A percentile compares a stretch with the other conserved stretches of the same genome.
Conservation (phyloP, 2,797 vertebrate species). For the Pagetopsis macropterus region DNA sequence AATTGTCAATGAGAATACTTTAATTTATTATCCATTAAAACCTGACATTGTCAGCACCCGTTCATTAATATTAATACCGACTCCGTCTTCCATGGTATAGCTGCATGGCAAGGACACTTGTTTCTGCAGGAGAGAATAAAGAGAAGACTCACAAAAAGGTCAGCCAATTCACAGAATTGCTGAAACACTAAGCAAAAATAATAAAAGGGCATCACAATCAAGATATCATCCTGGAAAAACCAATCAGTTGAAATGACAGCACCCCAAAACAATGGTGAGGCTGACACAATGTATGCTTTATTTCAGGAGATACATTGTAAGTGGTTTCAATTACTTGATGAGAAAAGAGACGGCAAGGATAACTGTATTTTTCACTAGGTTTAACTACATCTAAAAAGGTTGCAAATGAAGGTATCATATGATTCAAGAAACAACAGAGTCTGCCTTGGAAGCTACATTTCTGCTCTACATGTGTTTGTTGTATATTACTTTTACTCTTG, state of each 20-base stretch:
- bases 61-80: slow-evolving; percentile 84
- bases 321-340: slow-evolving; percentile 21
- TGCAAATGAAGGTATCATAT: slow-evolving; percentile 5
- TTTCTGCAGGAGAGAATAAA: slow-evolving; percentile 64
- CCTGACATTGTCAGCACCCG: slow-evolving; percentile 71
- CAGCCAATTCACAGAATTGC: slow-evolving; percentile 79
- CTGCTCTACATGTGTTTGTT: slow-evolving; percentile 11
- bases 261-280: slow-evolving; percentile 55
- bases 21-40: slow-evolving; percentile 80
- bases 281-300: slow-evolving; percentile 60
- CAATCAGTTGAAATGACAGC: slow-evolving; percentile 73
- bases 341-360: slow-evolving; percentile 25
- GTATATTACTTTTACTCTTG: slow-evolving; percentile 19
- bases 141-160: slow-evolving; percentile 77
- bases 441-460: slow-evolving; percentile 9
- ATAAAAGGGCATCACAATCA: slow-evolving; percentile 84
- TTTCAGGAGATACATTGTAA: slow-evolving; percentile 44
- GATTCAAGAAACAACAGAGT: too few relatives aligned
- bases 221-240: slow-evolving; percentile 74
- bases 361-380: slow-evolving; percentile 22
- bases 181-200: slow-evolving; percentile 78
- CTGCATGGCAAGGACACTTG: slow-evolving; percentile 55
- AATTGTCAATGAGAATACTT: slow-evolving; percentile 68
- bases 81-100: slow-evolving; percentile 57
- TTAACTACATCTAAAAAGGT: slow-evolving; percentile 22